These are phyloP conservation scores for Nibea coibor DNA, from an alignment of 2,113 vertebrate species.

Conservation along the genomic window DNA sequence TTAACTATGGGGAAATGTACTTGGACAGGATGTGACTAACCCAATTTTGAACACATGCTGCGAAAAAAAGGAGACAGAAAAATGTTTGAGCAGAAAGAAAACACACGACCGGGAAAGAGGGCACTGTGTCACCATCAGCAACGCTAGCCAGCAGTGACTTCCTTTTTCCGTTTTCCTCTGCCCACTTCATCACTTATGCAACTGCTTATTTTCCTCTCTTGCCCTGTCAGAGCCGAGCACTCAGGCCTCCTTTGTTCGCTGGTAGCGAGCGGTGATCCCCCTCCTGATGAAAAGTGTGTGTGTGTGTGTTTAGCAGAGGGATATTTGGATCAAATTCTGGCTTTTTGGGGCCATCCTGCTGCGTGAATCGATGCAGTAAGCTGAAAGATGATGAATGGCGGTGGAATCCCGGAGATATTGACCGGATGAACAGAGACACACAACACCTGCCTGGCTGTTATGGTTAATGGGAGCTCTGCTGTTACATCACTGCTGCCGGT, in stretches of 20 bases:
- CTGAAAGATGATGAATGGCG: conserved; percentile 32
- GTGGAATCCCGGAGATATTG: conserved; percentile 37
- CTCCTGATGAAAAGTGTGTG: conserved; percentile 1
- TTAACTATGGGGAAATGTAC: conserved; percentile 47
- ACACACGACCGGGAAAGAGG: conserved; percentile 66
- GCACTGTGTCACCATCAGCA: conserved; percentile 73
- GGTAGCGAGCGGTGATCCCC: neutral
- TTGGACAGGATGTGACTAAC: conserved; percentile 70
- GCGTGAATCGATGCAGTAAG: neutral
- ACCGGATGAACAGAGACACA: conserved; percentile 30
- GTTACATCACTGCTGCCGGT: conserved; percentile 74
- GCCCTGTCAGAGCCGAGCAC: conserved; percentile 48
- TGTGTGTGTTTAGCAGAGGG: neutral
- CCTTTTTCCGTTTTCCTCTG: conserved; percentile 77
- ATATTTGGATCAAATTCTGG: neutral
- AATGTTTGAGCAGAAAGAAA: conserved; percentile 50
- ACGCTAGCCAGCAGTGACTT: conserved; percentile 64
- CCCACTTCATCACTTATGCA: conserved; percentile 73
- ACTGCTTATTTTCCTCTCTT: conserved; percentile 67
- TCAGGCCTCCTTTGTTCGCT: conserved; percentile 54
- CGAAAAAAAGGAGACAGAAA: conserved; percentile 15
- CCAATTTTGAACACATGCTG: conserved; percentile 47
- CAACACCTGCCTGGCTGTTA: conserved; percentile 60
- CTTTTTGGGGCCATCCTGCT: neutral
- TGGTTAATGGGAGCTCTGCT: conserved; percentile 60